Evolutionary conservation across 2,113 vertebrate species (phyloP).

Genomic region (Motacilla alba): DNA sequence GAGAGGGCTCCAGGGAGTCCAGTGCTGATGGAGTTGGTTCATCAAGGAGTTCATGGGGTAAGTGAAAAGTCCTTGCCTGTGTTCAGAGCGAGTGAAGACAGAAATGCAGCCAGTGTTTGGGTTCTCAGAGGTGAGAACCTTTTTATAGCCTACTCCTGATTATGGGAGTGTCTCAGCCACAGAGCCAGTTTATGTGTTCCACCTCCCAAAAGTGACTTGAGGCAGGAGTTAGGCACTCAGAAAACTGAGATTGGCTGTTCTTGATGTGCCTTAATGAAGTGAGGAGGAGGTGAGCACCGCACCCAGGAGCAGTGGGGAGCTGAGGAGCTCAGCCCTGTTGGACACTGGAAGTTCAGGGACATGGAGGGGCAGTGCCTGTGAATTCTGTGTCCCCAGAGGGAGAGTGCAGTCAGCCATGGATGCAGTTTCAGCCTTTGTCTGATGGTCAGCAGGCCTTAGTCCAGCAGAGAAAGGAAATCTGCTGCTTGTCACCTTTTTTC

Average conservation of each 20-base stretch:
- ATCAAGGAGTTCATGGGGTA: background rate
- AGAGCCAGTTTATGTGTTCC: background rate
- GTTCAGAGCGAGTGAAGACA: background rate
- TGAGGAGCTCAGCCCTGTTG: background rate
- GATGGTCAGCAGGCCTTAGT: background rate
- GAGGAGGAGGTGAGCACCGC: background rate
- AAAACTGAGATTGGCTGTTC: background rate
- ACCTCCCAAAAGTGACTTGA: background rate
- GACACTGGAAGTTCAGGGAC: background rate
- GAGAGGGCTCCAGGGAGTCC: background rate
- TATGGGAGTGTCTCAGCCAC: background rate
- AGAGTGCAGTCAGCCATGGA: background rate
- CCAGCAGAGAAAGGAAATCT: background rate
- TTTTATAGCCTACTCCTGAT: background rate
- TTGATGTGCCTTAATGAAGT: fast-evolving
- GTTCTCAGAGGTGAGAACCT: background rate
- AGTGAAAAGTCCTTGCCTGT: background rate
- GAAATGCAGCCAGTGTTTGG: background rate
- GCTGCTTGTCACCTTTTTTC: background rate
- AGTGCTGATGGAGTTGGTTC: background rate
- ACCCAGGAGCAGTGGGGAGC: background rate
- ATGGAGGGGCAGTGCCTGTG: background rate
- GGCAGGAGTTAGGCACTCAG: background rate
- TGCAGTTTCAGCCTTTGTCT: background rate
- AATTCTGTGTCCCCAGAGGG: background rate